These are phyloP conservation scores for Cyclargus thomasi DNA, from an alignment of 1,140 invertebrate genomes.

Conservation along the genomic window DNA sequence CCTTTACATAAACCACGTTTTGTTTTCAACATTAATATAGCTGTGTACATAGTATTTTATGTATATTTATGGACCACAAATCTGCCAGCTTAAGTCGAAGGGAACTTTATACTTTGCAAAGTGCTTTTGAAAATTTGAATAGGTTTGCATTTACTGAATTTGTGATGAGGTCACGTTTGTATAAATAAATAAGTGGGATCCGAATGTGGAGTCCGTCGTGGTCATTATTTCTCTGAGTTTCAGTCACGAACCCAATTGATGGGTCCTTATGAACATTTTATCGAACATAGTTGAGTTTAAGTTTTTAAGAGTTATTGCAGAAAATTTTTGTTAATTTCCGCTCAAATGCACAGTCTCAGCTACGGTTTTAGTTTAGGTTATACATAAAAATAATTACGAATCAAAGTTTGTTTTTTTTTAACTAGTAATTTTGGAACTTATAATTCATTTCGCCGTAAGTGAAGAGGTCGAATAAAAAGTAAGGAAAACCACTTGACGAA, in stretches of 20 bases:
- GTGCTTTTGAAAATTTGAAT: slow-evolving; percentile 3
- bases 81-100: slow-evolving; percentile 2
- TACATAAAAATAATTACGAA: too few relatives aligned
- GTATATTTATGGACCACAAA: slow-evolving; percentile 3
- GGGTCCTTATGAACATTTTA: neutral
- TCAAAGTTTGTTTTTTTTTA: too few relatives aligned
- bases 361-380: too few relatives aligned
- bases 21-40: too few relatives aligned
- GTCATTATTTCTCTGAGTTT: neutral
- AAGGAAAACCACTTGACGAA: too few relatives aligned
- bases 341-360: too few relatives aligned
- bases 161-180: neutral
- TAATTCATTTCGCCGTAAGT: too few relatives aligned
- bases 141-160: slow-evolving; percentile 3
- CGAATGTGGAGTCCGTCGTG: neutral
- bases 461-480: too few relatives aligned
- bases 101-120: neutral
- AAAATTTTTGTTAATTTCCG: too few relatives aligned
- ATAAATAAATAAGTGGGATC: slow-evolving; percentile 1
- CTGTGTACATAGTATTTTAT: neutral
- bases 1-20: neutral
- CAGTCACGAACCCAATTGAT: neutral
- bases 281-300: neutral
- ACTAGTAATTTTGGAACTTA: too few relatives aligned
- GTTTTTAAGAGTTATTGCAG: neutral